phyloP scores from a whole-genome alignment of 2,113 vertebrate species.

The Acinonyx jubatus region DNA sequence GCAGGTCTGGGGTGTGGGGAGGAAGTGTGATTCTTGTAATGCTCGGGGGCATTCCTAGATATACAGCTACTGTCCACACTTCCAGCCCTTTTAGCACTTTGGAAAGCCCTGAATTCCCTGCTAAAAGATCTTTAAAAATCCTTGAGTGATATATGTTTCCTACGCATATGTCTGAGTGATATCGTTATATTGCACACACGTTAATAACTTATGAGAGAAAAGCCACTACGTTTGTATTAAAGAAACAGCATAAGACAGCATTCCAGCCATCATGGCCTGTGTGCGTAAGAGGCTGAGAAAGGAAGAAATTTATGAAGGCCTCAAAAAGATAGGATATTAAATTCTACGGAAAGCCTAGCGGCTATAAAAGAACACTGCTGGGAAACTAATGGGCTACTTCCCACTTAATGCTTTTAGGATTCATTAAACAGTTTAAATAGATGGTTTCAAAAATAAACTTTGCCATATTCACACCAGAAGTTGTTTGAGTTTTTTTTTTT shows the following conservation, averaged over 20 bases:
- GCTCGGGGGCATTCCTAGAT: neutral
- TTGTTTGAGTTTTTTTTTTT: neutral
- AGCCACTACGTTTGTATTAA: neutral
- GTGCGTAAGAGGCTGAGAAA: neutral
- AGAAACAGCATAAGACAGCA: neutral
- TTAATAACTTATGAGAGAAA: constrained; percentile 1
- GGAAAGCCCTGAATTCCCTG: neutral
- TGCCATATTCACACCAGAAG: neutral
- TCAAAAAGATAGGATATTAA: neutral
- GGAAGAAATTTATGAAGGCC: neutral
- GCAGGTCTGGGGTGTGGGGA: neutral
- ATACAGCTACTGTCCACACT: neutral
- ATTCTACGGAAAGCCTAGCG: neutral
- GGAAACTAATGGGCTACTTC: neutral
- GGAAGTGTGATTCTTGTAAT: neutral
- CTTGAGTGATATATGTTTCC: neutral
- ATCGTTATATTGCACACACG: neutral
- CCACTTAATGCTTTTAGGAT: neutral
- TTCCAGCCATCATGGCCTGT: neutral
- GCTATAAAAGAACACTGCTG: neutral
- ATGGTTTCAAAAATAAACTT: neutral
- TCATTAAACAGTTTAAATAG: neutral
- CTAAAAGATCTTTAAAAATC: constrained; percentile 1
- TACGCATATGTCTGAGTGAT: neutral
- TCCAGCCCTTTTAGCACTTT: neutral